Conservation (phyloP, 1,140 invertebrate species). For the Yoshiicerus persimilis region DNA sequence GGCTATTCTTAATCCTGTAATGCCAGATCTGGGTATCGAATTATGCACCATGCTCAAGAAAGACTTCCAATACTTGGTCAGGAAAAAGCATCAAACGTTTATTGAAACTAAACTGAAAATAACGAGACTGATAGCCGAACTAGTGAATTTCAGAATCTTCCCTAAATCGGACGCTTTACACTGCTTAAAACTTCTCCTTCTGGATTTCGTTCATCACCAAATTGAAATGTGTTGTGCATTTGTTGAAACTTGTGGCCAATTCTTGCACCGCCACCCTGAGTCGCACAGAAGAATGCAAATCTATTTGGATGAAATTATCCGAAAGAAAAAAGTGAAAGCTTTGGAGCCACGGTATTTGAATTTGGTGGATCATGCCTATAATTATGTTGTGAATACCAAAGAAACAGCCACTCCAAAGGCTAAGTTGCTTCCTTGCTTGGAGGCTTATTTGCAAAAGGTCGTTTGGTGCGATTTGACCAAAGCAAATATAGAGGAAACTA, state of each 20-base stretch:
- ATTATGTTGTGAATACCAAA: constrained; percentile 92
- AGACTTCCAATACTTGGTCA: constrained; percentile 93
- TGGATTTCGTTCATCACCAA: constrained; percentile 96
- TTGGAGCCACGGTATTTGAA: constrained; percentile 89
- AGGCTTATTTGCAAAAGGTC: constrained; percentile 83
- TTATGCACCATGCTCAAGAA: constrained; percentile 83
- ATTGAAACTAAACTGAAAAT: constrained; percentile 98
- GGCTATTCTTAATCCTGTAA: constrained; percentile 86
- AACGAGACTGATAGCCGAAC: constrained; percentile 92
- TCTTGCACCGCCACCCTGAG: constrained; percentile 85
- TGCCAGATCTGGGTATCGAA: constrained; percentile 76
- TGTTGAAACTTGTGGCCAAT: constrained; percentile 91
- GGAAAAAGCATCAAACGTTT: constrained; percentile 97
- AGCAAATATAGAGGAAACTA: constrained; percentile 82
- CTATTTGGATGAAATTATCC: constrained; percentile 96
- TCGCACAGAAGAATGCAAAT: constrained; percentile 92
- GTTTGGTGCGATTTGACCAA: constrained; percentile 89
- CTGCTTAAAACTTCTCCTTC: constrained; percentile 87
- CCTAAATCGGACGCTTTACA: constrained; percentile 91
- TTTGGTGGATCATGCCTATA: constrained; percentile 97
- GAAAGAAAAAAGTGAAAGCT: constrained; percentile 86
- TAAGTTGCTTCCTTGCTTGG: constrained; percentile 54
- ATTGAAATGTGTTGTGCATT: constrained; percentile 99
- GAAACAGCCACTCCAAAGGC: constrained; percentile 57
- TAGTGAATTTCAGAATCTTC: constrained; percentile 94